A percentile compares a stretch with the other conserved stretches of the same genome.
phyloP scores from a whole-genome alignment of 2,797 vertebrate species.

The Echeneis naucrates region DNA sequence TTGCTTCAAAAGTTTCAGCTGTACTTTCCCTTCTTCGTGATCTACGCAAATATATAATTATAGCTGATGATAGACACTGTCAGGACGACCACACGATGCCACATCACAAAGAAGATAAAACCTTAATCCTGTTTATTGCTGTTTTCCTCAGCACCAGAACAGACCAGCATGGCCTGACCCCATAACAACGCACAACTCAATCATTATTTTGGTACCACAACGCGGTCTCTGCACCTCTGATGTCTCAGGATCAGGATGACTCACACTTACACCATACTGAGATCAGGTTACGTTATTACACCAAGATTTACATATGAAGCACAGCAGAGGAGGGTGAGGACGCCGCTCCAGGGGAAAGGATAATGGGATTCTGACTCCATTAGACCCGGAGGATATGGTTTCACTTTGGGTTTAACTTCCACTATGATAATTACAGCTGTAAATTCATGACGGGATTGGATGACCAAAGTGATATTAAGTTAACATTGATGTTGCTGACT shows the following conservation, averaged over 20 bases:
- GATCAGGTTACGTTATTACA: constrained; percentile 45
- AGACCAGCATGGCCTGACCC: background rate
- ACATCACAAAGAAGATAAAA: background rate
- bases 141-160: background rate
- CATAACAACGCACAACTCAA: background rate
- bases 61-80: background rate
- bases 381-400: constrained; percentile 52
- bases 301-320: constrained; percentile 55
- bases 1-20: background rate
- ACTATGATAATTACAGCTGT: constrained; percentile 47
- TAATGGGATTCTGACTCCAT: constrained; percentile 62
- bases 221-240: constrained; percentile 1
- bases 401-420: constrained; percentile 41
- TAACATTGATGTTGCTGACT: constrained; percentile 33
- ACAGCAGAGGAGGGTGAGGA: constrained; percentile 11
- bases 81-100: background rate
- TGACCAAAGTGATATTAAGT: constrained; percentile 36
- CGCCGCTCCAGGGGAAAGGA: constrained; percentile 17
- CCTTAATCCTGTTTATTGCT: background rate
- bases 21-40: background rate
- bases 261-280: constrained; percentile 43
- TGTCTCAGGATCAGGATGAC: constrained; percentile 29
- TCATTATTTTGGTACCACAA: background rate
- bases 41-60: background rate
- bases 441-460: constrained; percentile 36